phyloP scores from a whole-genome alignment of 2,797 vertebrate genomes.

The Clarias laeviceps region DNA sequence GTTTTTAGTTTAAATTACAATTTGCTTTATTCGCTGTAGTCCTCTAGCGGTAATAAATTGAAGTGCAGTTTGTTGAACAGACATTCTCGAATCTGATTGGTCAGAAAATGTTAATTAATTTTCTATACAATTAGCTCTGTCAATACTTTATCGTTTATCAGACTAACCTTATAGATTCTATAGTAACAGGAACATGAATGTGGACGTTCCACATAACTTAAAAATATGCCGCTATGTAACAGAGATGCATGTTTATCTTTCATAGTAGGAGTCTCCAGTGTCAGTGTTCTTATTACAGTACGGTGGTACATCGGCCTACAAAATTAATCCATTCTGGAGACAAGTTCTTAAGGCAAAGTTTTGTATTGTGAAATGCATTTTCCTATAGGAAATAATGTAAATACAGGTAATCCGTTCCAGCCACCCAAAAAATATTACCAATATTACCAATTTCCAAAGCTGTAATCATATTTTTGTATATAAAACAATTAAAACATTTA shows the following conservation, averaged over 20 bases:
- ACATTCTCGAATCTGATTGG: neutral
- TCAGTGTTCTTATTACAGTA: neutral
- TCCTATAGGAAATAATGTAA: too few species aligned
- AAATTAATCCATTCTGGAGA: too few species aligned
- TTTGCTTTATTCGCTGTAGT: neutral
- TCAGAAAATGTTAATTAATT: neutral
- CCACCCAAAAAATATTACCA: too few species aligned
- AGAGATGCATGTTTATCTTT: neutral
- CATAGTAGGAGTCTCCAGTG: neutral
- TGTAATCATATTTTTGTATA: too few species aligned
- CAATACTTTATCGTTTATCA: neutral
- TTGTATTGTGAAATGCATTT: too few species aligned
- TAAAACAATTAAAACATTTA: too few species aligned
- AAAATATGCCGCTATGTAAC: neutral
- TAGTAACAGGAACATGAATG: neutral
- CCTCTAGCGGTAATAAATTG: neutral
- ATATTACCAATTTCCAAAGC: too few species aligned
- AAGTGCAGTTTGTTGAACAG: neutral
- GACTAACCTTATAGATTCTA: neutral
- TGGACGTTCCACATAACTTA: neutral
- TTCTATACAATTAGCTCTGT: neutral
- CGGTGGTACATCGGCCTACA: too few species aligned
- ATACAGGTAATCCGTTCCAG: too few species aligned
- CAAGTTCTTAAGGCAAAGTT: too few species aligned
- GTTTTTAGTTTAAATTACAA: neutral